Conservation (phyloP, 2,797 vertebrate genomes). For the Momotus momota region DNA sequence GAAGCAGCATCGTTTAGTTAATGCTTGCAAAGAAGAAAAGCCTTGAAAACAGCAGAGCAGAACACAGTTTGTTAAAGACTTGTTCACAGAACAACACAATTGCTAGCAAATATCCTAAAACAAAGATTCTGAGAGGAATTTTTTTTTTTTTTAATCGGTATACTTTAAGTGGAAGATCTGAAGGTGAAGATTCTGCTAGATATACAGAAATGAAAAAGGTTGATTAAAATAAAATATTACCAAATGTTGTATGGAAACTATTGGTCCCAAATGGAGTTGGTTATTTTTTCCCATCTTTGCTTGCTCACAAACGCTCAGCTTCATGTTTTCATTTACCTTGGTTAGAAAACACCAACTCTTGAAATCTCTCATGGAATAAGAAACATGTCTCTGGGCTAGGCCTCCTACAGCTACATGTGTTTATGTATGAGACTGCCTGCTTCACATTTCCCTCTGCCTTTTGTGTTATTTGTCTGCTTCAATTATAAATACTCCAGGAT, state of each 20-base stretch:
- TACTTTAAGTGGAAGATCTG: not conserved
- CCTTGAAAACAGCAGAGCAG: not conserved
- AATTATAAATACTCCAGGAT: not conserved
- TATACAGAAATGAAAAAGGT: not conserved
- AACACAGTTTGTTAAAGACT: not conserved
- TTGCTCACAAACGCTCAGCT: not conserved
- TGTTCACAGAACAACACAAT: not conserved
- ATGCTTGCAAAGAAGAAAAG: not conserved
- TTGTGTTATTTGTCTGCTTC: slow-evolving; percentile 10
- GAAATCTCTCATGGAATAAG: not conserved
- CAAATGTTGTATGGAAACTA: not conserved
- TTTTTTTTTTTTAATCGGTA: not conserved
- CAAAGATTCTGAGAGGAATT: not conserved
- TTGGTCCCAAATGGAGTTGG: not conserved
- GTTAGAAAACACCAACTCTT: not conserved
- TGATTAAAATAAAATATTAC: slow-evolving; percentile 5
- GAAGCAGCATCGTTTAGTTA: not conserved
- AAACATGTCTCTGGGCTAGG: not conserved
- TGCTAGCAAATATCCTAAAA: not conserved
- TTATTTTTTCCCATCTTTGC: not conserved
- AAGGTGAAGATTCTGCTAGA: not conserved
- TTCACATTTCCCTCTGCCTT: not conserved
- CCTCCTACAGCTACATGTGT: not conserved
- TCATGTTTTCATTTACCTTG: slow-evolving; percentile 16
- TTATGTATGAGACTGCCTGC: not conserved